Base-by-base conservation (phyloP, 2,113 vertebrate species). In the Saguinus imperator region DNA sequence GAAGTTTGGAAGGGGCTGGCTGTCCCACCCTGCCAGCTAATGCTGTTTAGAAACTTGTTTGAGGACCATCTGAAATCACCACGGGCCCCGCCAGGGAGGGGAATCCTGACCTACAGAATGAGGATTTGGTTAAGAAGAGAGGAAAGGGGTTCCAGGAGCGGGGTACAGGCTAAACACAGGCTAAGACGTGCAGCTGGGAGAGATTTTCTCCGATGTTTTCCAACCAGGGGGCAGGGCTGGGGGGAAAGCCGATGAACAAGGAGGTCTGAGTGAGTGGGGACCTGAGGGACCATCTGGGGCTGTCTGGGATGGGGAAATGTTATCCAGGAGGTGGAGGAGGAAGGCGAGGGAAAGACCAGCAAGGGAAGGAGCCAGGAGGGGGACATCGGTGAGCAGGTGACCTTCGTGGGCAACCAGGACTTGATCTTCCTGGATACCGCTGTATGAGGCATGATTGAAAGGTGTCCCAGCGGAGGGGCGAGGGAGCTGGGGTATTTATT, bases 21-120 rank as follows among this genome's bases (percentile, higher is more conserved):
- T 50, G 8, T 45, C 16, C 40, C 68, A 27, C 32, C 21, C 0
- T 16, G 66, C 4, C 18, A 61, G 64, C 6, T 25, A 29, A 13
- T 17, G 29, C 72, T 7, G 5, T 18, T 52, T 14, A 25, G 61
- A 32, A 29, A 32, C 37, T 32, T 84, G 8, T 64, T 32, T 17
- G 27, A 57, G 57, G 9, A 21, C 27, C 35, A 45, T 45, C 50
- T 43, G 6, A 64, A 73, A 23, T 35, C 73, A 32, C 61, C 7
- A 12, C 17, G 52, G 50, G 72, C 14, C 32, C 18, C 12, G 1
- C 29, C 8, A 0, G 1, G 1, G 75, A 10, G 25, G 20, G n/a
- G 72, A n/a, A 23, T 61, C 50, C 75, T 76, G 48, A 21, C 20
- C 29, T 18, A 5, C 23, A 32, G 40, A 12, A 5, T 2, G 77